A percentile compares a stretch with the other conserved stretches of the same genome.
Evolutionary conservation across 2,888 invertebrate genomes (phyloP).

Genomic region (Macrosoma leucophasiata): DNA sequence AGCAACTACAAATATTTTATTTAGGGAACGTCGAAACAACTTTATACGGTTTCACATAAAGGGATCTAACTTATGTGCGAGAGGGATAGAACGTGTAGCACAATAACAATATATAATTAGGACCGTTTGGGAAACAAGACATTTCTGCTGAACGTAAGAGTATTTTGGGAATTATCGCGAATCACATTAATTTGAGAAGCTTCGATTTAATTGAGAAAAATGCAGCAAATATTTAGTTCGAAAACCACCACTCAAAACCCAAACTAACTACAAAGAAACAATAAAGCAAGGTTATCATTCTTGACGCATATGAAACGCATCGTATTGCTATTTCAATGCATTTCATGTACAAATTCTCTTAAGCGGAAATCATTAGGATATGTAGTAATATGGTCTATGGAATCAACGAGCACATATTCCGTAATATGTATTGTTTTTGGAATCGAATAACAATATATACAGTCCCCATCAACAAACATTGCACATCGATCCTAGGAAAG

Average conservation of each 20-base stretch:
- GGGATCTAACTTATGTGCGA: no score
- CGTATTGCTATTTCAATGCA: slow-evolving; percentile 38
- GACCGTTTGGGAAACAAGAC: no score
- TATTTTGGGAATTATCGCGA: slow-evolving; percentile 29
- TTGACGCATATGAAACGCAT: slow-evolving; percentile 48
- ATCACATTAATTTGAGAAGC: slow-evolving; percentile 43
- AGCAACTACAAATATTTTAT: no score
- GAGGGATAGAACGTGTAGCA: no score
- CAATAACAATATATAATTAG: no score
- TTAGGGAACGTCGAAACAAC: no score
- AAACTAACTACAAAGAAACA: slow-evolving; percentile 66
- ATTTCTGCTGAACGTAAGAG: slow-evolving; percentile 37
- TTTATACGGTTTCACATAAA: no score
- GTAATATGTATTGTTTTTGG: no score
- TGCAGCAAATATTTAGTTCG: slow-evolving; percentile 58
- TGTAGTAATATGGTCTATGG: slow-evolving; percentile 13
- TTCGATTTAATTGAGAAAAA: slow-evolving; percentile 51
- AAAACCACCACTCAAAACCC: slow-evolving; percentile 66
- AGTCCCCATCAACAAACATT: no score
- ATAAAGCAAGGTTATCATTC: slow-evolving; percentile 64
- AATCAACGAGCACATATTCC: no score
- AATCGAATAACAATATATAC: no score
- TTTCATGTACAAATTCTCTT: slow-evolving; percentile 45
- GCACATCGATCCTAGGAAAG: no score
- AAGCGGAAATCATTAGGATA: slow-evolving; percentile 46